Conservation (phyloP, 2,888 invertebrate genomes). For the Cyclophora punctaria region DNA sequence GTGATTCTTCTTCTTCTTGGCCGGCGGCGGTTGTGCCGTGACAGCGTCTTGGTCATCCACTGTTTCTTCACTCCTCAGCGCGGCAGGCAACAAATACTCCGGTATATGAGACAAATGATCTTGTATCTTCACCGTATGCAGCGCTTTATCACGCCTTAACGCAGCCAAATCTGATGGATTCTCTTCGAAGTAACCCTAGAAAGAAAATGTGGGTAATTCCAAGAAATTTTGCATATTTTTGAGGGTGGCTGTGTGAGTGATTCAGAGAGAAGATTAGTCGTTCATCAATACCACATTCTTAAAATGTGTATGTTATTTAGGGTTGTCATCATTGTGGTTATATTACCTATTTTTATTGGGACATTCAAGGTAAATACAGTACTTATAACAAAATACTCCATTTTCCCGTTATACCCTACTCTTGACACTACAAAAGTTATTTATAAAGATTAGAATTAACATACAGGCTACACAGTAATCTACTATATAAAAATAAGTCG, state of each 20-base stretch:
- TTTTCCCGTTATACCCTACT: too few relatives aligned
- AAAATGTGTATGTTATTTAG: slow-evolving; percentile 32
- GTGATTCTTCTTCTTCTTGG: slow-evolving; percentile 46
- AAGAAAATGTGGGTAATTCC: background rate
- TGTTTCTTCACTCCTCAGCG: slow-evolving; percentile 79
- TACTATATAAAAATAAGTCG: too few relatives aligned
- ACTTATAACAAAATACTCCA: too few relatives aligned
- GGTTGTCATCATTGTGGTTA: slow-evolving; percentile 7
- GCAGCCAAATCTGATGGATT: slow-evolving; percentile 92
- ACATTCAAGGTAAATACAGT: too few relatives aligned
- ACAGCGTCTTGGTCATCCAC: slow-evolving; percentile 46
- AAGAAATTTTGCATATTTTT: background rate
- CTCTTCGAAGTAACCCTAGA: slow-evolving; percentile 90
- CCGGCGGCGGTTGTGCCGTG: slow-evolving; percentile 23
- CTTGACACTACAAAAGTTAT: too few relatives aligned
- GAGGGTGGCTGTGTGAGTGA: background rate
- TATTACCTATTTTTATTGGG: background rate
- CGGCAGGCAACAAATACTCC: slow-evolving; percentile 90
- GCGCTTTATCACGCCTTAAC: slow-evolving; percentile 87
- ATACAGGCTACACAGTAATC: too few relatives aligned
- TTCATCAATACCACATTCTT: slow-evolving; percentile 60
- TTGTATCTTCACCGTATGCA: slow-evolving; percentile 89
- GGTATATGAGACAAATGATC: slow-evolving; percentile 93
- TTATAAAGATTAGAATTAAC: too few relatives aligned
- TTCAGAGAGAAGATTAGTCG: slow-evolving; percentile 73